phyloP scores from a whole-genome alignment of 2,888 invertebrate species.

The Melinopterus prodromus region DNA sequence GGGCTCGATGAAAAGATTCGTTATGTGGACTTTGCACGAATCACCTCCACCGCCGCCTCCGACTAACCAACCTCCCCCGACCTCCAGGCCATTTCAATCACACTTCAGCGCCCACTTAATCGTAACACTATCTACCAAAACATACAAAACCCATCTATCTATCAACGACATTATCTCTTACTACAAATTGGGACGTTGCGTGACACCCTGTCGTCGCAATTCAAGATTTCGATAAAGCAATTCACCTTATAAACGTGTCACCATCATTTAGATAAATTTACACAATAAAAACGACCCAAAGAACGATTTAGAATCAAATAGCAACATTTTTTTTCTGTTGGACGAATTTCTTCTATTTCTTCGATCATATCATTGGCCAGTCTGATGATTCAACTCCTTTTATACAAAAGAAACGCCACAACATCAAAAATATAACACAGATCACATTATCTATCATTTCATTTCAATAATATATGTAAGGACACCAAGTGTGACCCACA shows the following conservation, averaged over 20 bases:
- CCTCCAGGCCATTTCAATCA: not conserved
- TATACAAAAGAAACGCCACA: no score
- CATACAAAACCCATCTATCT: not conserved
- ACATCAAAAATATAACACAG: no score
- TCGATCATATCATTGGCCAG: no score
- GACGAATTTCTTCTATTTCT: no score
- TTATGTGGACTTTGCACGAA: slow-evolving; percentile 4
- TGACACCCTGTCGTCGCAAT: not conserved
- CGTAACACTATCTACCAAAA: not conserved
- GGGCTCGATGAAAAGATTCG: not conserved
- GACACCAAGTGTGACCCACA: no score
- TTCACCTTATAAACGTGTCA: not conserved
- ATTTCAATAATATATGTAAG: no score
- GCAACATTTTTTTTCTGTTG: not conserved
- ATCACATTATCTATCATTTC: no score
- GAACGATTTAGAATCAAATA: not conserved
- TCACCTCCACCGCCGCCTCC: not conserved
- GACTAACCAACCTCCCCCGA: not conserved
- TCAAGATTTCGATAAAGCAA: not conserved
- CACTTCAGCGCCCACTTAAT: not conserved
- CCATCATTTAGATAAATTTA: not conserved
- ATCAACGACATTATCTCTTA: slow-evolving; percentile 4
- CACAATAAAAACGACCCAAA: not conserved
- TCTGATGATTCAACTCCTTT: no score
- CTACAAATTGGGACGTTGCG: not conserved